A percentile compares a stretch with the other conserved stretches of the same genome.
phyloP scores from a whole-genome alignment of 2,797 vertebrate species.

The Takifugu rubripes region DNA sequence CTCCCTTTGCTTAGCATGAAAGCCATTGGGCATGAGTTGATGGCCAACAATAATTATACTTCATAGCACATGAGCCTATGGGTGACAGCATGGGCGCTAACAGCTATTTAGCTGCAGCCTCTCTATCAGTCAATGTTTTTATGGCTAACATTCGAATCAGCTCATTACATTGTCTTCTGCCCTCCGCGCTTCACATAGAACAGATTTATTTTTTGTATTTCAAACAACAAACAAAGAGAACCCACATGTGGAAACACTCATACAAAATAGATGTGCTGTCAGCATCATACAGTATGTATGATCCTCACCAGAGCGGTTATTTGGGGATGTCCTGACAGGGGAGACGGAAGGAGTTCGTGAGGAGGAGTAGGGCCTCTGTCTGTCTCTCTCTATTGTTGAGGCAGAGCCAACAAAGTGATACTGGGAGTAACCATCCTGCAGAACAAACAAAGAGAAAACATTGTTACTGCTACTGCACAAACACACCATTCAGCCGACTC shows the following conservation, averaged over 20 bases:
- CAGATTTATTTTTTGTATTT: background rate
- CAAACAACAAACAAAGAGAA: background rate
- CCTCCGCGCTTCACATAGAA: background rate
- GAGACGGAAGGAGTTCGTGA: constrained; percentile 97
- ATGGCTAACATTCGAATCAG: constrained; percentile 17
- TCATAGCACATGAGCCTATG: constrained; percentile 40
- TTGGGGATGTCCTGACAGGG: constrained; percentile 94
- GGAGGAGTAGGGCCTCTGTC: constrained; percentile 96
- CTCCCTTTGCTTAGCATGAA: constrained; percentile 59
- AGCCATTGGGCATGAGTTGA: constrained; percentile 58
- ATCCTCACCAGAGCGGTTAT: constrained; percentile 94
- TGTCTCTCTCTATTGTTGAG: constrained; percentile 96
- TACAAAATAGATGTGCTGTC: background rate
- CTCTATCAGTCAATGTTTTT: background rate
- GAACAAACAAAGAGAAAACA: constrained; percentile 32
- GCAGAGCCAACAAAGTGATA: constrained; percentile 99
- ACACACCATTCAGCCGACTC: background rate
- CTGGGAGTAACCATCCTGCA: constrained; percentile 95
- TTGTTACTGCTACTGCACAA: background rate
- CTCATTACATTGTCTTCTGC: background rate
- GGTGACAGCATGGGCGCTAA: constrained; percentile 25
- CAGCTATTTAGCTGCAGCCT: constrained; percentile 23
- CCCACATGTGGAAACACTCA: background rate
- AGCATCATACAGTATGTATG: background rate
- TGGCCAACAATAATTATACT: constrained; percentile 63